These are phyloP conservation scores for Dascillus cervinus DNA, from an alignment of 2,888 invertebrate species.

Conservation along the genomic window DNA sequence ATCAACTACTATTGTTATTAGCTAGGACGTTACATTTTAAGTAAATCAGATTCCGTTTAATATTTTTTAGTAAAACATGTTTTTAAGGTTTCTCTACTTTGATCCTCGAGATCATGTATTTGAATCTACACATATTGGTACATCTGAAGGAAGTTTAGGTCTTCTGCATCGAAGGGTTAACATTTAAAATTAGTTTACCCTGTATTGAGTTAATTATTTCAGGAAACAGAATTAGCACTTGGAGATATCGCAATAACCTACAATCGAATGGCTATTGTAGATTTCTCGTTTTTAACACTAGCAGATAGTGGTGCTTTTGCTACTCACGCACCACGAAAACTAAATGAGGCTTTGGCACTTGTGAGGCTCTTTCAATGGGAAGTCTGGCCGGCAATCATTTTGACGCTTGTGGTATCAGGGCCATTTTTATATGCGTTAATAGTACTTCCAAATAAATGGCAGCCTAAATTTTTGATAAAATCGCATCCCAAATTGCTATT, in stretches of 20 bases:
- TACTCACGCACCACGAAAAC: constrained; percentile 63
- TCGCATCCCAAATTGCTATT: constrained; percentile 41
- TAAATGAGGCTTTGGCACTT: constrained; percentile 67
- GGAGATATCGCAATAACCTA: constrained; percentile 69
- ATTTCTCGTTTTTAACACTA: constrained; percentile 68
- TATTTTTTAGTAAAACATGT: constrained; percentile 6
- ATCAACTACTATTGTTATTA: constrained; percentile 56
- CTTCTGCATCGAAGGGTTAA: constrained; percentile 53
- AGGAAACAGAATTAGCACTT: constrained; percentile 66
- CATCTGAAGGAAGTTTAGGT: constrained; percentile 65
- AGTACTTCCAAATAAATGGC: constrained; percentile 54
- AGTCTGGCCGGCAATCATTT: constrained; percentile 66
- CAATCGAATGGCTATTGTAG: constrained; percentile 63
- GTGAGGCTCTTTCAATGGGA: constrained; percentile 66
- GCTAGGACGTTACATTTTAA: constrained; percentile 63
- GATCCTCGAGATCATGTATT: constrained; percentile 68
- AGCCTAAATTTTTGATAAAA: constrained; percentile 35
- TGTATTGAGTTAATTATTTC: constrained; percentile 12
- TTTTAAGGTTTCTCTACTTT: constrained; percentile 54
- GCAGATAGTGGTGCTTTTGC: constrained; percentile 72
- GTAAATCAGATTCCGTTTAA: constrained; percentile 30
- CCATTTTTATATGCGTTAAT: constrained; percentile 63
- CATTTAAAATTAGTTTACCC: neutral
- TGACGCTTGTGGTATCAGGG: constrained; percentile 58
- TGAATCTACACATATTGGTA: constrained; percentile 59